A percentile compares a stretch with the other conserved stretches of the same genome.
phyloP scores from a whole-genome alignment of 1,140 invertebrate species.

The Drosophila hydei region DNA sequence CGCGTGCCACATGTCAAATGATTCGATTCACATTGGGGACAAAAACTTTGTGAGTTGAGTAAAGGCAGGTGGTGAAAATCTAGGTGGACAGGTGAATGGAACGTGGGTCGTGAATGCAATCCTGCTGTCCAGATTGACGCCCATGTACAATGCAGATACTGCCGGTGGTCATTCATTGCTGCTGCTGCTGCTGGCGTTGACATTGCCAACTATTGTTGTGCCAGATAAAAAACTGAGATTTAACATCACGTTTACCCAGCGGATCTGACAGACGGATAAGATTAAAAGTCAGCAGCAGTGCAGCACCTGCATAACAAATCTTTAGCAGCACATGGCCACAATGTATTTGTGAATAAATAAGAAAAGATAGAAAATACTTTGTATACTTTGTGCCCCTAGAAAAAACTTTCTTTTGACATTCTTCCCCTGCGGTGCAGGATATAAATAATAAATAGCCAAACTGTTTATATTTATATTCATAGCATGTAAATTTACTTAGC shows the following conservation, averaged over 20 bases:
- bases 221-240: conserved; percentile 4
- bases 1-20: conserved; percentile 67
- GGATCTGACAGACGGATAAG: not conserved
- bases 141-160: not conserved
- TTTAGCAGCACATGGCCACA: not conserved
- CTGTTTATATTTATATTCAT: no score
- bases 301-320: not conserved
- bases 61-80: not conserved
- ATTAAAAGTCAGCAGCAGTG: conserved; percentile 1
- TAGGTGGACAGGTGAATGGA: not conserved
- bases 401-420: no score
- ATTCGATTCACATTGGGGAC: conserved; percentile 58
- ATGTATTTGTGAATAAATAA: not conserved
- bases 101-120: conserved; percentile 10
- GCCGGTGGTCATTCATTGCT: not conserved
- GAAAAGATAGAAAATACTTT: no score
- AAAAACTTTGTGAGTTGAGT: conserved; percentile 10
- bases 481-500: no score
- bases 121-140: conserved; percentile 14
- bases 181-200: not conserved
- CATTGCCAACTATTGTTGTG: conserved; percentile 11
- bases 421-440: no score
- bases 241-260: conserved; percentile 1
- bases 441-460: no score
- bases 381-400: no score